phyloP scores from a whole-genome alignment of 92 coral and sea anemone species.

The Metridium senile region DNA sequence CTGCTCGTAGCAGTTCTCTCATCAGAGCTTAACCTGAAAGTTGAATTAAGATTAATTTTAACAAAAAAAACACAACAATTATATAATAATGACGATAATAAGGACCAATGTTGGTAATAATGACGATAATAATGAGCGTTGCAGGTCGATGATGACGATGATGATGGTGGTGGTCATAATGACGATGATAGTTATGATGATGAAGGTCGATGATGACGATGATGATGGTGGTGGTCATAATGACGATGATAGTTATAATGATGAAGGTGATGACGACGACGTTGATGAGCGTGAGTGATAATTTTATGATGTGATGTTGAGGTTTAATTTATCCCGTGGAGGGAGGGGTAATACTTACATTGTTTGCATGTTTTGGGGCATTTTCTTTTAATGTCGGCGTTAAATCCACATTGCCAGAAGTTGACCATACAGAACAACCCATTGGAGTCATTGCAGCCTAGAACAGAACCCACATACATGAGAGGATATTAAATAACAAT shows the following conservation, averaged over 20 bases:
- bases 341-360: conserved; percentile 11
- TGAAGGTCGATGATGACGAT: background rate
- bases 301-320: background rate
- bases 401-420: conserved; percentile 24
- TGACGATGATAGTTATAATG: no score
- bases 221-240: background rate
- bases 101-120: no score
- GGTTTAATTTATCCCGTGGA: background rate
- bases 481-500: no score
- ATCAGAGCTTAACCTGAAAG: no score
- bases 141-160: background rate
- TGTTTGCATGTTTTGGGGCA: conserved; percentile 26
- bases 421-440: background rate
- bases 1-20: no score
- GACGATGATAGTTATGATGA: background rate
- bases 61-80: no score
- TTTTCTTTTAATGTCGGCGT: conserved; percentile 5
- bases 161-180: background rate
- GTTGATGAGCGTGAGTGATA: background rate
- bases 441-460: background rate
- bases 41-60: no score
- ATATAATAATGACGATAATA: no score
- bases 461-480: background rate
- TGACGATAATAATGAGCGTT: no score
- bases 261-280: background rate